These are phyloP conservation scores for Platichthys stellatus DNA, from an alignment of 2,113 vertebrate genomes.

Conservation along the genomic window DNA sequence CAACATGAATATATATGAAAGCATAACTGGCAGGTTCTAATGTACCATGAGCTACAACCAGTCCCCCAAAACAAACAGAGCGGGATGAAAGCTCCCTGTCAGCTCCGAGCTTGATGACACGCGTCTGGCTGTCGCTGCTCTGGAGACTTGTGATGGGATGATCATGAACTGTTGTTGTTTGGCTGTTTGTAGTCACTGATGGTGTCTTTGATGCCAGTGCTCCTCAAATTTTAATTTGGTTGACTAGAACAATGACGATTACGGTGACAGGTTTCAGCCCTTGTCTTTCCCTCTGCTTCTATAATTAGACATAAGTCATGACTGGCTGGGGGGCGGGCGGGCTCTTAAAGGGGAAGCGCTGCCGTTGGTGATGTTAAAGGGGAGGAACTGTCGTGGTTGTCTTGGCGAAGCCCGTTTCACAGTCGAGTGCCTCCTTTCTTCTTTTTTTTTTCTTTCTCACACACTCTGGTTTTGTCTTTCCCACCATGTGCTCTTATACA, in stretches of 20 bases:
- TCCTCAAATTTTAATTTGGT: constrained; percentile 60
- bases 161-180: constrained; percentile 34
- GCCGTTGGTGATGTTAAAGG: constrained; percentile 40
- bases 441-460: constrained; percentile 80
- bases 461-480: constrained; percentile 57
- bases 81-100: constrained; percentile 21
- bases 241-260: constrained; percentile 67
- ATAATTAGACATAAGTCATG: constrained; percentile 77
- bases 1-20: constrained; percentile 50
- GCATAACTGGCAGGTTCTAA: constrained; percentile 11
- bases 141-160: constrained; percentile 14
- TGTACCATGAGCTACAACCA: constrained; percentile 26
- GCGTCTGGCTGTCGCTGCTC: neutral
- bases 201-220: constrained; percentile 30
- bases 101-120: constrained; percentile 23
- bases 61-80: constrained; percentile 35
- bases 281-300: constrained; percentile 66
- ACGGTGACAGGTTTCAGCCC: constrained; percentile 58
- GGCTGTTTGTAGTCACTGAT: constrained; percentile 33
- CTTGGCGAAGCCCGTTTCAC: constrained; percentile 15
- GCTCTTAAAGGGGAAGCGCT: constrained; percentile 76
- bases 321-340: constrained; percentile 28
- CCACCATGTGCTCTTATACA: constrained; percentile 23
- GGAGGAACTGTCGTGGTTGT: constrained; percentile 19
- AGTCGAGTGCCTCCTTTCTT: constrained; percentile 71